These are phyloP conservation scores for Pseudomyrmex cubaensis DNA, from an alignment of 1,140 invertebrate species.

Conservation along the genomic window DNA sequence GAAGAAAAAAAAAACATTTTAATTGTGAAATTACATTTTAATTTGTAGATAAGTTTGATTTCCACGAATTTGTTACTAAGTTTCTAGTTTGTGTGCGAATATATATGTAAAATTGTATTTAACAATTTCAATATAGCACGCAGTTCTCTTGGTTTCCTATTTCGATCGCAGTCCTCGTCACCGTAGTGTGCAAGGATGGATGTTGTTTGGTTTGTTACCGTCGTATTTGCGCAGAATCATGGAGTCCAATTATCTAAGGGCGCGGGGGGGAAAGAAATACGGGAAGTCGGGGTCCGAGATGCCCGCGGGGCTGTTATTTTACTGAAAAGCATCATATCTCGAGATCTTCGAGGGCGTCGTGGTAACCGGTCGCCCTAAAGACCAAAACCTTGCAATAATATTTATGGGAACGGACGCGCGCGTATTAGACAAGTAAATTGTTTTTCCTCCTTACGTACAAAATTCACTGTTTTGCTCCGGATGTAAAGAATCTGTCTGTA, in stretches of 20 bases:
- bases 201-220: slow-evolving; percentile 63
- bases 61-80: neutral
- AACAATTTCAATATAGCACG: neutral
- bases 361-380: slow-evolving; percentile 37
- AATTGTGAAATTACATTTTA: neutral
- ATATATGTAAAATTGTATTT: neutral
- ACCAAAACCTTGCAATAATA: slow-evolving; percentile 66
- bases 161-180: slow-evolving; percentile 7
- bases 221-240: slow-evolving; percentile 72
- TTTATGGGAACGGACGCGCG: slow-evolving; percentile 45
- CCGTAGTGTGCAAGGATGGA: neutral
- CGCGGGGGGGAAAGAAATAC: slow-evolving; percentile 55
- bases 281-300: slow-evolving; percentile 64
- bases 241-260: slow-evolving; percentile 68
- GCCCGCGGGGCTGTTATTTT: slow-evolving; percentile 77
- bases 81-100: neutral
- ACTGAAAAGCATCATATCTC: slow-evolving; percentile 76
- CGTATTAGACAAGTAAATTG: slow-evolving; percentile 59
- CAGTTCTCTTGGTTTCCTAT: neutral
- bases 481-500: slow-evolving; percentile 10
- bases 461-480: slow-evolving; percentile 10
- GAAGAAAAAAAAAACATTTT: neutral
- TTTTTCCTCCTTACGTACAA: neutral
- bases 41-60: neutral
- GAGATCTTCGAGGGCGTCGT: slow-evolving; percentile 61